Percentiles rank a stretch among this genome's conserved stretches.
Conservation (phyloP, 1,140 invertebrate species). For the Tetramorium alpestre region DNA sequence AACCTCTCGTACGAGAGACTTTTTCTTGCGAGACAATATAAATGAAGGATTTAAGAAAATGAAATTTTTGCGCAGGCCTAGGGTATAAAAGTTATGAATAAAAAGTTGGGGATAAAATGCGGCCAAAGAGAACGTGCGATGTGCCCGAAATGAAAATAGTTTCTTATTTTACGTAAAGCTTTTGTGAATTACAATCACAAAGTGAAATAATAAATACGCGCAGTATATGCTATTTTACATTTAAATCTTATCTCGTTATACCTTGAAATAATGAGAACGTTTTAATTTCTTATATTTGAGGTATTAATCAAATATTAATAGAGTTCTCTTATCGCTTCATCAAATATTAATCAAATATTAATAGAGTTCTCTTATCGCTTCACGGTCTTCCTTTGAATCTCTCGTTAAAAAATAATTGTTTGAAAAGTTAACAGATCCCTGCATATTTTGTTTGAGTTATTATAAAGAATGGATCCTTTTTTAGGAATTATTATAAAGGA, state of each 20-base stretch:
- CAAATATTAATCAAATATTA: not conserved
- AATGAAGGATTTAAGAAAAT: not conserved
- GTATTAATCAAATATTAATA: not conserved
- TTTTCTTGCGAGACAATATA: not conserved
- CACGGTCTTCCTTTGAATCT: not conserved
- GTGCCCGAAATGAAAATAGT: not conserved
- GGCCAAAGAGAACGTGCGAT: not conserved
- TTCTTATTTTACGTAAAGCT: not conserved
- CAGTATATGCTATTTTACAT: not conserved
- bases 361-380: not conserved
- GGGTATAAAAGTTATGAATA: not conserved
- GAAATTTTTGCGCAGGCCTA: slow-evolving; percentile 18
- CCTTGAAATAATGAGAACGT: not conserved
- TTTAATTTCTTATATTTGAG: not conserved
- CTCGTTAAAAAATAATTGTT: not conserved
- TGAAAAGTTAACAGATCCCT: not conserved
- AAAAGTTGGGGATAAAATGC: not conserved
- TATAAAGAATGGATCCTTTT: not conserved
- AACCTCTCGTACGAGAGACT: not conserved
- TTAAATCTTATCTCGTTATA: not conserved
- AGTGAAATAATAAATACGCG: not conserved
- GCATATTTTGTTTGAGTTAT: not conserved
- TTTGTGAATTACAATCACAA: not conserved
- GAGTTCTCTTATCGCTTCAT: not conserved
- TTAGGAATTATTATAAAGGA: not conserved